phyloP scores from a whole-genome alignment of 2,797 vertebrate genomes.

The Clarias platycephalus region DNA sequence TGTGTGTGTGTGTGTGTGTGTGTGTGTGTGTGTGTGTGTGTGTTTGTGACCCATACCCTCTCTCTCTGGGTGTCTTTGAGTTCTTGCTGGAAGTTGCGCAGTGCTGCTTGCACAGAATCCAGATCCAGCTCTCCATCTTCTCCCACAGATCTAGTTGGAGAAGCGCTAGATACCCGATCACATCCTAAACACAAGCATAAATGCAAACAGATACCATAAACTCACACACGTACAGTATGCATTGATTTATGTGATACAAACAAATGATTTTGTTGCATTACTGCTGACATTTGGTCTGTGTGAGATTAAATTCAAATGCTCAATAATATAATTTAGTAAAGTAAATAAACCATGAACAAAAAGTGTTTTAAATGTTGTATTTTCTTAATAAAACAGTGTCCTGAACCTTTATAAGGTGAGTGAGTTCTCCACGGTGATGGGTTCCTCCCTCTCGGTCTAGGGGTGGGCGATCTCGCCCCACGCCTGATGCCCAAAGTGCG shows the following conservation, averaged over 20 bases:
- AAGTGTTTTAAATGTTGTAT: background rate
- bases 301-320: background rate
- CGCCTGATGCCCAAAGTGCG: conserved; percentile 66
- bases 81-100: conserved; percentile 72
- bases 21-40: conserved; percentile 6
- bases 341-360: no score
- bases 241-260: background rate
- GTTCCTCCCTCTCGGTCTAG: conserved; percentile 60
- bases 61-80: conserved; percentile 74
- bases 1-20: conserved; percentile 6
- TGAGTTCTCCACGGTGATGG: conserved; percentile 61
- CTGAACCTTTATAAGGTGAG: conserved; percentile 71
- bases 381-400: background rate
- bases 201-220: background rate
- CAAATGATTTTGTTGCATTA: background rate
- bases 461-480: conserved; percentile 46
- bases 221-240: conserved; percentile 2
- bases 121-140: conserved; percentile 70
- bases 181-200: conserved; percentile 58
- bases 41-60: conserved; percentile 64
- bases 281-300: background rate
- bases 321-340: background rate
- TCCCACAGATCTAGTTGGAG: conserved; percentile 46
- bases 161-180: conserved; percentile 54
- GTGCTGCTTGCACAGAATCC: conserved; percentile 64